A percentile compares a stretch with the other conserved stretches of the same genome.
Conservation (phyloP, 2,797 vertebrate genomes). For the Schizopygopsis pylzovi region DNA sequence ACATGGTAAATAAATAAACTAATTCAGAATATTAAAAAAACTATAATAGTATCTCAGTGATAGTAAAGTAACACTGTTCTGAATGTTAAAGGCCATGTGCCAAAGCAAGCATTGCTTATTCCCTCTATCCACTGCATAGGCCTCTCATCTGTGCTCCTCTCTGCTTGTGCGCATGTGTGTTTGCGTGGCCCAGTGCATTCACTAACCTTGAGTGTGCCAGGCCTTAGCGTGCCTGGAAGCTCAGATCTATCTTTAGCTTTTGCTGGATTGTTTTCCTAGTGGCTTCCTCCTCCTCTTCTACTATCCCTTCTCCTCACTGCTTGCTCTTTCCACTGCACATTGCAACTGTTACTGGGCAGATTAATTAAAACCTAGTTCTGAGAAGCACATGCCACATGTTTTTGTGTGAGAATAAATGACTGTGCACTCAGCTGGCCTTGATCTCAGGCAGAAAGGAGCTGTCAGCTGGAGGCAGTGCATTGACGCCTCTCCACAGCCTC, state of each 20-base stretch:
- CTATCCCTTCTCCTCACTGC: constrained; percentile 60
- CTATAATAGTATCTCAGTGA: not conserved
- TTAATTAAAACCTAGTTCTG: constrained; percentile 75
- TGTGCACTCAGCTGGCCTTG: constrained; percentile 66
- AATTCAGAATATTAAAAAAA: not conserved
- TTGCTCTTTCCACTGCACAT: constrained; percentile 57
- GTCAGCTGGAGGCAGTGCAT: constrained; percentile 46
- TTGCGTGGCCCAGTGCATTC: constrained; percentile 19
- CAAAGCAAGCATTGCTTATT: not conserved
- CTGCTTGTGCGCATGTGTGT: constrained; percentile 26
- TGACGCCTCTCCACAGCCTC: constrained; percentile 27
- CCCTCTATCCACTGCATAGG: constrained; percentile 12
- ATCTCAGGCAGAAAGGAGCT: constrained; percentile 67
- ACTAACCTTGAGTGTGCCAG: constrained; percentile 75
- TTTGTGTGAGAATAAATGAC: constrained; percentile 66
- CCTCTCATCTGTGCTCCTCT: constrained; percentile 11
- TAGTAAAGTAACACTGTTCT: not conserved
- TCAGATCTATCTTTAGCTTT: constrained; percentile 81
- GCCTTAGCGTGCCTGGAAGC: constrained; percentile 75
- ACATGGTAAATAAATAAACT: not conserved
- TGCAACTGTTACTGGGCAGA: constrained; percentile 81
- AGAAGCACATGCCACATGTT: constrained; percentile 68
- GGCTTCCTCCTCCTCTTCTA: constrained; percentile 68
- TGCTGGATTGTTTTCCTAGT: constrained; percentile 74
- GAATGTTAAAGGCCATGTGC: not conserved